Percentiles rank a stretch among this genome's conserved stretches.
Conservation (phyloP, 2,797 vertebrate species). For the Saxicola maurus region DNA sequence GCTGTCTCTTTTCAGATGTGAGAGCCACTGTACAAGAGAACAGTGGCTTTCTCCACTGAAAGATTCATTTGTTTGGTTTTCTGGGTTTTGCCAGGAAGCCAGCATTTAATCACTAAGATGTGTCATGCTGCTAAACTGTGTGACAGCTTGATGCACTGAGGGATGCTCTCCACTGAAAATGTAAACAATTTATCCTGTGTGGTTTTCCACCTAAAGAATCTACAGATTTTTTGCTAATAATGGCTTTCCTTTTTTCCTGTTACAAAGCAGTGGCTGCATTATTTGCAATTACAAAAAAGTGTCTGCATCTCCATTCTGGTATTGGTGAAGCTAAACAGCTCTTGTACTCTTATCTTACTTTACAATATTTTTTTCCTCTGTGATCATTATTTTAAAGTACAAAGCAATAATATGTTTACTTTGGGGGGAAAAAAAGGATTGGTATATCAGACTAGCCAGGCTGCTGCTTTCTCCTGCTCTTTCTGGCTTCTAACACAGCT, state of each 20-base stretch:
- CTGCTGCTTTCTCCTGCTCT: background rate
- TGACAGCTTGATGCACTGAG: conserved; percentile 7
- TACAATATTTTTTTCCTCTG: background rate
- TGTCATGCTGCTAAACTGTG: conserved; percentile 16
- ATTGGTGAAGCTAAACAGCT: background rate
- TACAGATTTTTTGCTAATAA: background rate
- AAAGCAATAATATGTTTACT: background rate
- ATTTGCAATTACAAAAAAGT: background rate
- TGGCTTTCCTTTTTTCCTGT: background rate
- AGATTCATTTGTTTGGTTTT: background rate
- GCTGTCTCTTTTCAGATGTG: background rate
- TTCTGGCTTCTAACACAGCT: background rate
- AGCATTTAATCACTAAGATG: conserved; percentile 11
- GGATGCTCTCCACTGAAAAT: conserved; percentile 6
- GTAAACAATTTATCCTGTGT: background rate
- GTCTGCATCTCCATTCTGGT: background rate
- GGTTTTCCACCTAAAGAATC: background rate
- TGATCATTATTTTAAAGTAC: background rate
- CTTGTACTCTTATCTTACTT: background rate
- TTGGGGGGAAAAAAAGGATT: background rate
- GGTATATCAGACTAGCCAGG: background rate
- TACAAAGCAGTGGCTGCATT: background rate
- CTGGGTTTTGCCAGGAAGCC: background rate
- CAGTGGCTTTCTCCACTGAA: background rate
- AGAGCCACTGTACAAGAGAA: background rate